Conservation (phyloP, 2,888 invertebrate species). For the Limnephilus auricula region DNA sequence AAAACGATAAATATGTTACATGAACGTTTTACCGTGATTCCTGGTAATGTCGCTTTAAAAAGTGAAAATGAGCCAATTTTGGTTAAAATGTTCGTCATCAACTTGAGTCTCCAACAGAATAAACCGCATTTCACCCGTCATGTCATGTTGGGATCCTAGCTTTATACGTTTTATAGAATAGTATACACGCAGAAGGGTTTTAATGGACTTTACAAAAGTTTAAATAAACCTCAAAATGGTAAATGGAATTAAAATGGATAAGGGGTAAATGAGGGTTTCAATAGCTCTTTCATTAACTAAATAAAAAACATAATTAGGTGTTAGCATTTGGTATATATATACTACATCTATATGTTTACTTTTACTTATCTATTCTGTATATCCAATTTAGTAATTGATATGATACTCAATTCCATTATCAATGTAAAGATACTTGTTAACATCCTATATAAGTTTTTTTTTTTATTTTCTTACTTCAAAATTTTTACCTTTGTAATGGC, state of each 20-base stretch:
- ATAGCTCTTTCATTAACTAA: background rate
- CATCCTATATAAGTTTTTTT: too few relatives aligned
- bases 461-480: too few relatives aligned
- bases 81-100: background rate
- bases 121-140: background rate
- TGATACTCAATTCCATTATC: too few relatives aligned
- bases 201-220: constrained; percentile 42
- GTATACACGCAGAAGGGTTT: background rate
- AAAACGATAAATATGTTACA: background rate
- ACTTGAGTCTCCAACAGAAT: background rate
- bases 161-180: background rate
- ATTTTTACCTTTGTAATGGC: too few relatives aligned
- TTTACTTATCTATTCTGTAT: too few relatives aligned
- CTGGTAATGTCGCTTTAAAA: background rate
- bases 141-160: background rate
- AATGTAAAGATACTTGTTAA: too few relatives aligned
- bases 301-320: background rate
- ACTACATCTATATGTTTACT: too few relatives aligned
- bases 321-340: too few relatives aligned
- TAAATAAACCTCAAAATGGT: constrained; percentile 21
- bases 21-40: background rate
- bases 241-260: background rate
- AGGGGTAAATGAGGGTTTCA: background rate
- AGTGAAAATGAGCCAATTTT: background rate
- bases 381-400: too few relatives aligned